Conservation (phyloP, 1,140 invertebrate species). For the Heliconius eleuchia region DNA sequence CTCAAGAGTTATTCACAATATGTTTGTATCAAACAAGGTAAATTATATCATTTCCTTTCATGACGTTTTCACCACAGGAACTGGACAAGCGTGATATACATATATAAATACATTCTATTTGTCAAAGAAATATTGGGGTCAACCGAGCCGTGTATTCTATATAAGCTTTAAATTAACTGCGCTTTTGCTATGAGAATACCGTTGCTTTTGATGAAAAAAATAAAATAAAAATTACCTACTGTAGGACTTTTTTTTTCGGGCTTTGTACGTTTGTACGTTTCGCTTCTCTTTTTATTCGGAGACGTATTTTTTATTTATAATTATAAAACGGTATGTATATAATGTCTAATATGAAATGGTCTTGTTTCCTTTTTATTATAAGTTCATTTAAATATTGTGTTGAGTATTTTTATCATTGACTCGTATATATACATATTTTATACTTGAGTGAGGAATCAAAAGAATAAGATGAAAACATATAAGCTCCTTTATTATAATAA, state of each 20-base stretch:
- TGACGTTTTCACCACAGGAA: neutral
- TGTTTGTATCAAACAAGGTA: neutral
- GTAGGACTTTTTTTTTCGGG: neutral
- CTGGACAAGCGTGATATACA: neutral
- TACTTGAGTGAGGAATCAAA: too few species aligned
- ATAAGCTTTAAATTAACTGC: conserved; percentile 27
- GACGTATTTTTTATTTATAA: neutral
- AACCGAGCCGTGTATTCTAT: conserved; percentile 18
- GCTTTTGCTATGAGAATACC: conserved; percentile 16
- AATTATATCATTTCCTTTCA: conserved; percentile 13
- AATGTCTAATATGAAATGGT: neutral
- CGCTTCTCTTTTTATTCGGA: neutral
- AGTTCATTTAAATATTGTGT: neutral
- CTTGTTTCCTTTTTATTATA: neutral
- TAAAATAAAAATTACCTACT: conserved; percentile 14
- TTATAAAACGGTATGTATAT: neutral
- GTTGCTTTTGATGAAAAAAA: conserved; percentile 10
- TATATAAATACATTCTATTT: neutral
- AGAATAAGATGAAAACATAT: too few species aligned
- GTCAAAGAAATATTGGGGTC: conserved; percentile 24
- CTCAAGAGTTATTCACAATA: neutral
- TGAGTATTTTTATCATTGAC: neutral
- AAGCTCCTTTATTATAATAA: too few species aligned
- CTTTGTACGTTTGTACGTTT: neutral
- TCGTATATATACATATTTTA: neutral